Conservation (phyloP, 1,140 invertebrate genomes). For the Drosophila miranda region DNA sequence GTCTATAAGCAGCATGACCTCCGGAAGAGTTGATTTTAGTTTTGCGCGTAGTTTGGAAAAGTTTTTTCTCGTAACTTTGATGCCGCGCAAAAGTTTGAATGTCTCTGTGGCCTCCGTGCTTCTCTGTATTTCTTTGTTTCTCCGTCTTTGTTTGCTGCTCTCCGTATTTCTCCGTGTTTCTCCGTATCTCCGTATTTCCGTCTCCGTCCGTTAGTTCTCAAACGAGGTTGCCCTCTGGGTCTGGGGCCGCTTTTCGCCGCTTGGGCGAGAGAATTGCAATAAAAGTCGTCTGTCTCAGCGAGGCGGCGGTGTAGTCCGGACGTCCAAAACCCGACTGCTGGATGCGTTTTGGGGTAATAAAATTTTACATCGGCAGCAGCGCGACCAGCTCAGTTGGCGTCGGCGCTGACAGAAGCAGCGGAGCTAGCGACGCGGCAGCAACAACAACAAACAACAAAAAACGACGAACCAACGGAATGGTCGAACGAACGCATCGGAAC, state of each 20-base stretch:
- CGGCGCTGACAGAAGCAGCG: constrained; percentile 28
- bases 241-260: constrained; percentile 20
- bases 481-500: constrained; percentile 4
- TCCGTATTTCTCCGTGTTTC: too few species aligned
- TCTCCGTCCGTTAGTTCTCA: background rate
- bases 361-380: constrained; percentile 71
- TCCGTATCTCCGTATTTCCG: too few species aligned
- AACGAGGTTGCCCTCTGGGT: background rate
- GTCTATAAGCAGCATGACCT: background rate
- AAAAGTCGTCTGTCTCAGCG: constrained; percentile 57
- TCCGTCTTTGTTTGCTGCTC: too few species aligned
- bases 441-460: too few species aligned
- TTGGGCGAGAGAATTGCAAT: constrained; percentile 52
- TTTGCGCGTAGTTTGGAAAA: constrained; percentile 54
- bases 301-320: constrained; percentile 74
- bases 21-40: constrained; percentile 37
- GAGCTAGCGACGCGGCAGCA: background rate
- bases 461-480: constrained; percentile 19
- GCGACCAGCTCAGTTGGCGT: constrained; percentile 35
- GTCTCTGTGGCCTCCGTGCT: constrained; percentile 10
- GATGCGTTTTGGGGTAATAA: constrained; percentile 79
- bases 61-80: constrained; percentile 24
- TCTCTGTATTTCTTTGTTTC: too few species aligned
- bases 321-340: constrained; percentile 79
- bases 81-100: constrained; percentile 21